These are phyloP conservation scores for Macrostomum lignano DNA, from an alignment of 1,140 invertebrate genomes.

Conservation along the genomic window DNA sequence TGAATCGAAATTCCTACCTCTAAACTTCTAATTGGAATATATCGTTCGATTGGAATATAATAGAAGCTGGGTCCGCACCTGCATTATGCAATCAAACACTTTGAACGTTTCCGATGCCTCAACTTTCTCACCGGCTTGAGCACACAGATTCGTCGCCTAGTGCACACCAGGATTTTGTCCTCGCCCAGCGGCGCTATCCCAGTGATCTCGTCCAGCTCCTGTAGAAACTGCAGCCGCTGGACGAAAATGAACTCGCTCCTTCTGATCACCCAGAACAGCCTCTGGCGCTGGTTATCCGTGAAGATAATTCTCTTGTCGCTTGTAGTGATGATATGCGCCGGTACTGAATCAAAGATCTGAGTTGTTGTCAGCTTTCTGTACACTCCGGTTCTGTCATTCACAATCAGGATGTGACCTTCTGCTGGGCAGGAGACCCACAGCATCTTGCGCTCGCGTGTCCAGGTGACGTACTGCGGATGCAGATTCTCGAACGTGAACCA, in stretches of 20 bases:
- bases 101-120: too few relatives aligned
- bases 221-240: not conserved
- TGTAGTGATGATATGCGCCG: slow-evolving; percentile 1
- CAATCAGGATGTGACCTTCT: not conserved
- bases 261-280: slow-evolving; percentile 1
- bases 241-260: not conserved
- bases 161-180: too few relatives aligned
- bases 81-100: too few relatives aligned
- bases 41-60: too few relatives aligned
- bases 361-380: not conserved
- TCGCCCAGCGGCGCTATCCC: too few relatives aligned
- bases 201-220: too few relatives aligned
- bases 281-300: not conserved
- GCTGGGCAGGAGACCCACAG: slow-evolving; percentile 1
- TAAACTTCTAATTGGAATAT: too few relatives aligned
- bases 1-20: too few relatives aligned
- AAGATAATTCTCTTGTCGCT: not conserved
- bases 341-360: slow-evolving; percentile 1
- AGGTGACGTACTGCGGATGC: not conserved
- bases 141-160: too few relatives aligned
- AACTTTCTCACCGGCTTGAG: too few relatives aligned
- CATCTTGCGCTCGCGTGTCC: not conserved
- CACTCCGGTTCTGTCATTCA: not conserved
- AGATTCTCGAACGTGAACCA: not conserved
- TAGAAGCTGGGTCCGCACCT: too few relatives aligned